Percentiles rank a stretch among this genome's conserved stretches.
Evolutionary conservation across 2,113 vertebrate genomes (phyloP).

Genomic region (Phrynocephalus versicolor): DNA sequence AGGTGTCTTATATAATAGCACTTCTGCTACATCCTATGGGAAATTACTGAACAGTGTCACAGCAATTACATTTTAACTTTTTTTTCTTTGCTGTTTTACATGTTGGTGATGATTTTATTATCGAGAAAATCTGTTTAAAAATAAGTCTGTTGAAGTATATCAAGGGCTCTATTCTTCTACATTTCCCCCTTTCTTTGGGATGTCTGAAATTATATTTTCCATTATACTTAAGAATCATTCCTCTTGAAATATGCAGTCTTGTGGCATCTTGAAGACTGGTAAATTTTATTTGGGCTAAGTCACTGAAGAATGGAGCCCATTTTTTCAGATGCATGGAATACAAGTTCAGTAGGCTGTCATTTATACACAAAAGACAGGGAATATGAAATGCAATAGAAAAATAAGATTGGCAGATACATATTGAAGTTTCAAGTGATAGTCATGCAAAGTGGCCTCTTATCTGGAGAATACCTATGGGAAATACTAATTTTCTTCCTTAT

Average conservation of each 20-base stretch:
- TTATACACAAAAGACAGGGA: too few species aligned
- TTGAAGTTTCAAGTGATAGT: neutral
- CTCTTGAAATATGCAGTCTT: too few species aligned
- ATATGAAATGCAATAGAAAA: too few species aligned
- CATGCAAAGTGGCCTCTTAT: neutral
- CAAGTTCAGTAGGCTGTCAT: too few species aligned
- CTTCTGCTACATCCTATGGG: conserved; percentile 35
- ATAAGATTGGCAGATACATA: too few species aligned
- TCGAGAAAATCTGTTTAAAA: neutral
- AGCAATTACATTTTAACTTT: neutral
- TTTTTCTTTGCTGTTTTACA: conserved; percentile 28
- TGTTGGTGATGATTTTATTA: neutral
- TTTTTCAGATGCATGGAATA: too few species aligned
- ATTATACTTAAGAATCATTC: too few species aligned
- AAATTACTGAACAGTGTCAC: conserved; percentile 24
- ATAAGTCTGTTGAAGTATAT: neutral
- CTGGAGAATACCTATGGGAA: neutral
- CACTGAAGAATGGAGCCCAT: too few species aligned
- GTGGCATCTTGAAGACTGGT: too few species aligned
- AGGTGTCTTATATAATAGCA: conserved; percentile 36
- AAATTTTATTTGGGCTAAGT: too few species aligned
- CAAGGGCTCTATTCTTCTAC: neutral
- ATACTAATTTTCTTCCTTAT: neutral
- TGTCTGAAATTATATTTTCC: conserved; percentile 23
- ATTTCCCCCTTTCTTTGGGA: neutral